Base-by-base conservation (phyloP, 2,888 invertebrate genomes). In the Drosophila emarginata region DNA sequence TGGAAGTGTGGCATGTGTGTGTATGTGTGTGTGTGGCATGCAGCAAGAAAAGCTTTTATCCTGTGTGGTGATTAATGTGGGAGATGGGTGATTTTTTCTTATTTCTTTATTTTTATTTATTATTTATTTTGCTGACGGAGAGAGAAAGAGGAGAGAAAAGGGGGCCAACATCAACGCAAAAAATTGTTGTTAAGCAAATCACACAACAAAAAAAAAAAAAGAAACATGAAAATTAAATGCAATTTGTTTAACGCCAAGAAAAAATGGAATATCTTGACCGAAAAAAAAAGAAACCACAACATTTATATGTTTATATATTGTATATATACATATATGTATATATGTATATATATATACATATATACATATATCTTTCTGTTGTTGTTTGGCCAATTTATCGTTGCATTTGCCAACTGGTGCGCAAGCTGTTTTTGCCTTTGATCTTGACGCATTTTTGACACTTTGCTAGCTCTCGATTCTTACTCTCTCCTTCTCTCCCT, bases 361-460 rank as follows among this genome's bases (percentile, higher is more conserved):
- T 63, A 21, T 39, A 2, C 36, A 45, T 45, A 45, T 21, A 45
- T 60, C 53, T 70, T 67, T 36, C 40, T 65, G 53, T 62, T 53
- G 53, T 45, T 61, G 61, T 40, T 76, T 67, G 70, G 82, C 80
- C 80, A 81, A 82, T 82, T 84, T 82, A 84, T 81, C 60, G 78
- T 81, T 82, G 82, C 82, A 82, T 81, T 82, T 75, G 79, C 78
- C 83, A 80, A 82, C 75, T 74, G 80, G 76, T 57, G 77, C 77
- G 78, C 76, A 76, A 80, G 81, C 74, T 78, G 45, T 81, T 74
- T 63, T 65, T 54, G 80, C 77, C 82, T 82, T 82, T 82, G 84
- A 82, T 82, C 84, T 82, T 84, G 80, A 82, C 82, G 82, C 81
- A 78, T 82, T 82, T 82, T 84, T 82, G 82, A 82, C 82, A 82